Percentiles rank a stretch among this genome's conserved stretches.
These are phyloP conservation scores for Semaprochilodus insignis DNA, from an alignment of 2,797 vertebrate genomes.

Conservation along the genomic window DNA sequence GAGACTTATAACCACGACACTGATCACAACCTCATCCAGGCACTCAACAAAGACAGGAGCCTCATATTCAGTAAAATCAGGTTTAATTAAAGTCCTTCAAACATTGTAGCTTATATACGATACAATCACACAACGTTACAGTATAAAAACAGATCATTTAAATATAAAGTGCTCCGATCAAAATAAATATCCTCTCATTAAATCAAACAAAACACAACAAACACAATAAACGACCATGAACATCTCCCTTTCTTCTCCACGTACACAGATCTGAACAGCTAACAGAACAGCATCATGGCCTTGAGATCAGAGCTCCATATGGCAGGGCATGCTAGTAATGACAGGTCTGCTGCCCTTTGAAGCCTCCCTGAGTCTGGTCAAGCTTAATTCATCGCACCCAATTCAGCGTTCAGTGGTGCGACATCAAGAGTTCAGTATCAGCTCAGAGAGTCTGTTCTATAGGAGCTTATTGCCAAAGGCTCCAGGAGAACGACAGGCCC, in stretches of 20 bases:
- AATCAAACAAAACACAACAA: slow-evolving; percentile 17
- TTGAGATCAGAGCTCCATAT: too few relatives aligned
- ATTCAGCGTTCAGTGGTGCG: background rate
- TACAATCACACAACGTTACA: background rate
- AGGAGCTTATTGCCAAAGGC: slow-evolving; percentile 9
- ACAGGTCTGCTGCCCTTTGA: slow-evolving; percentile 44
- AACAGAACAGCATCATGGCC: background rate
- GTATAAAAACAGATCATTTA: slow-evolving; percentile 25
- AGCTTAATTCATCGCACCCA: slow-evolving; percentile 21
- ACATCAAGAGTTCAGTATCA: background rate
- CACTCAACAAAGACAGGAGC: background rate
- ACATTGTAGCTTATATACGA: slow-evolving; percentile 38
- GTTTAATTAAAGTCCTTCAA: slow-evolving; percentile 37
- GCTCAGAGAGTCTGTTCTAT: background rate
- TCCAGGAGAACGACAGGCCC: background rate
- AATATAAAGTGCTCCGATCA: slow-evolving; percentile 59
- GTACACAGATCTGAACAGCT: too few relatives aligned
- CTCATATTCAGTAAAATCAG: background rate
- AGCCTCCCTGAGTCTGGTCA: slow-evolving; percentile 37
- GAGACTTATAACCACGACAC: background rate
- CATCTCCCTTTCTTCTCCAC: background rate
- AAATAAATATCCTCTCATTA: slow-evolving; percentile 43
- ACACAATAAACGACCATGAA: background rate
- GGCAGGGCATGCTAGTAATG: background rate
- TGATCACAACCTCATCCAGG: background rate